Percentiles rank a stretch among this genome's conserved stretches.
Conservation (phyloP, 2,888 invertebrate species). For the Diaphora mendica region DNA sequence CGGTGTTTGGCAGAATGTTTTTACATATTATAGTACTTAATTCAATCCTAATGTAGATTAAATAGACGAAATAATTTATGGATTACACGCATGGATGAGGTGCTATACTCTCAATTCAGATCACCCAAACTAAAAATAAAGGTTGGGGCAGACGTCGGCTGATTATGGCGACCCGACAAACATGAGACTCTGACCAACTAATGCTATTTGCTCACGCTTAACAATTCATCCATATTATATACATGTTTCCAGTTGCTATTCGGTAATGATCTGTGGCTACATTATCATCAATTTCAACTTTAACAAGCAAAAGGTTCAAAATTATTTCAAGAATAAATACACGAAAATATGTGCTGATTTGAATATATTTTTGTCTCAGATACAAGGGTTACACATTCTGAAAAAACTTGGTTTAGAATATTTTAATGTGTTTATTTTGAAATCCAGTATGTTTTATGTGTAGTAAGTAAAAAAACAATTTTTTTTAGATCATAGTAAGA, state of each 20-base stretch:
- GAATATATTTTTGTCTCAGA: not conserved
- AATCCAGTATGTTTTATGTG: not conserved
- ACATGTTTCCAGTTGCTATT: not conserved
- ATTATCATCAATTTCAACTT: not conserved
- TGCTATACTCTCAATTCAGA: not conserved
- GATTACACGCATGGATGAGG: too few species aligned
- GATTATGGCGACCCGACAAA: not conserved
- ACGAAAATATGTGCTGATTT: not conserved
- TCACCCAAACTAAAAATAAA: not conserved
- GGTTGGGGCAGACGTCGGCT: not conserved
- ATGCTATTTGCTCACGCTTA: not conserved
- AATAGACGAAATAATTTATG: too few species aligned
- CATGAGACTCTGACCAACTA: not conserved
- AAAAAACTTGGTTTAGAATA: not conserved
- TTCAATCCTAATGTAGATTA: too few species aligned
- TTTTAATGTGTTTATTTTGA: not conserved
- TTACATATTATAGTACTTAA: too few species aligned
- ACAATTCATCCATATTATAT: not conserved
- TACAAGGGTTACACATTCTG: not conserved
- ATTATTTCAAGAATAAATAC: conserved; percentile 6
- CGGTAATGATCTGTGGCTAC: not conserved
- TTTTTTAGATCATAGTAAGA: not conserved
- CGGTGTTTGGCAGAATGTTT: not conserved
- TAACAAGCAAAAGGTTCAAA: not conserved
- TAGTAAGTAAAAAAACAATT: not conserved